phyloP scores from a whole-genome alignment of 2,797 vertebrate genomes.

The Dromococcyx pavoninus region DNA sequence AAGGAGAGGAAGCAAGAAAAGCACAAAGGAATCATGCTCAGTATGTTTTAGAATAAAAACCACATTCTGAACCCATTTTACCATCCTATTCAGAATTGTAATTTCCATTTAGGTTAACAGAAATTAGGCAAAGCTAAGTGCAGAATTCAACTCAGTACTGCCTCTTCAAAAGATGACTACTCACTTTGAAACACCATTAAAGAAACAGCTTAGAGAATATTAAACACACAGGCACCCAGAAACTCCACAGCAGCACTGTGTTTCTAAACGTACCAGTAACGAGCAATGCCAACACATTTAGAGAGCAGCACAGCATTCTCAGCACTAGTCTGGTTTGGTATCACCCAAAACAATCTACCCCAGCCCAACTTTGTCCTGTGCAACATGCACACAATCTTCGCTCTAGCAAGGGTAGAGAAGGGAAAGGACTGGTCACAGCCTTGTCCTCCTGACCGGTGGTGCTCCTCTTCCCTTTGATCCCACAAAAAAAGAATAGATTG shows the following conservation, averaged over 20 bases:
- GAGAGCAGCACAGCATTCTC: not conserved
- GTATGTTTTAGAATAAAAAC: not conserved
- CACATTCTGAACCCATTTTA: not conserved
- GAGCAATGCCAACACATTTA: not conserved
- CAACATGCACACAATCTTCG: not conserved
- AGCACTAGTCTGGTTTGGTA: not conserved
- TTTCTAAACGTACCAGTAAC: not conserved
- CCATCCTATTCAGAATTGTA: not conserved
- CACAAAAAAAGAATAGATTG: not conserved
- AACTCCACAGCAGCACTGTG: not conserved
- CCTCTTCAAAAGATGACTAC: not conserved
- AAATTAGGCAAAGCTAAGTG: not conserved
- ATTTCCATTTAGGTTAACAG: not conserved
- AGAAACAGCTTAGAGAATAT: not conserved
- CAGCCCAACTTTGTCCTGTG: not conserved
- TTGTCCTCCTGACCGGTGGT: not conserved
- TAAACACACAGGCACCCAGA: not conserved
- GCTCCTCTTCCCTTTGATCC: not conserved
- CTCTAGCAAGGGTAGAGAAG: not conserved
- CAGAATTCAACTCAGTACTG: not conserved
- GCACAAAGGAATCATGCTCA: not conserved
- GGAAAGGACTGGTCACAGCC: not conserved
- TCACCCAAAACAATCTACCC: fast-evolving
- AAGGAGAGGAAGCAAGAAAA: not conserved
- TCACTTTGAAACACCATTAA: not conserved